Percentiles rank a stretch among this genome's conserved stretches.
phyloP scores from a whole-genome alignment of 2,888 invertebrate genomes.

The Brenthis hecate region DNA sequence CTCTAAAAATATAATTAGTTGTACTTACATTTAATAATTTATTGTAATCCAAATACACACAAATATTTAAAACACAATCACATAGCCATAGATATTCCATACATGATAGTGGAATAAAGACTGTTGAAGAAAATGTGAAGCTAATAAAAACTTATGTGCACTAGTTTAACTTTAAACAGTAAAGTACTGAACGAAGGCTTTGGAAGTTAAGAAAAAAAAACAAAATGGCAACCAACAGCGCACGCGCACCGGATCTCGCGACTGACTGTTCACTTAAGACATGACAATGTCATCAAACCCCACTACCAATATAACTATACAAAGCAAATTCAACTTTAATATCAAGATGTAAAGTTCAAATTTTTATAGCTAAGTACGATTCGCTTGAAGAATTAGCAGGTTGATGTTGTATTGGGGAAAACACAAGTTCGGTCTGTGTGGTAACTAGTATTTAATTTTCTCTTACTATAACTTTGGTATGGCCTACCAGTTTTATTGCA shows the following conservation, averaged over 20 bases:
- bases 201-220: constrained; percentile 25
- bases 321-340: constrained; percentile 29
- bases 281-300: constrained; percentile 65
- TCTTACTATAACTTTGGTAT: constrained; percentile 9
- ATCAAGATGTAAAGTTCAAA: neutral
- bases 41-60: constrained; percentile 6
- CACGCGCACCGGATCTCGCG: constrained; percentile 64
- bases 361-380: constrained; percentile 35
- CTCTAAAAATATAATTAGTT: neutral
- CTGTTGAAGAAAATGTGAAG: too few relatives aligned
- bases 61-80: neutral
- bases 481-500: neutral
- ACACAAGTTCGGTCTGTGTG: constrained; percentile 53
- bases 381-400: constrained; percentile 60
- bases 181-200: constrained; percentile 23
- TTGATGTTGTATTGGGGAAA: constrained; percentile 61
- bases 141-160: neutral
- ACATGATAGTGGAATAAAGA: neutral
- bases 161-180: neutral
- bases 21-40: constrained; percentile 3
- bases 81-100: constrained; percentile 1
- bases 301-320: constrained; percentile 47
- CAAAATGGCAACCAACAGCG: constrained; percentile 55
- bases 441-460: constrained; percentile 41
- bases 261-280: constrained; percentile 66